These are phyloP conservation scores for Papilio elwesi DNA, from an alignment of 2,888 invertebrate genomes.

Conservation along the genomic window DNA sequence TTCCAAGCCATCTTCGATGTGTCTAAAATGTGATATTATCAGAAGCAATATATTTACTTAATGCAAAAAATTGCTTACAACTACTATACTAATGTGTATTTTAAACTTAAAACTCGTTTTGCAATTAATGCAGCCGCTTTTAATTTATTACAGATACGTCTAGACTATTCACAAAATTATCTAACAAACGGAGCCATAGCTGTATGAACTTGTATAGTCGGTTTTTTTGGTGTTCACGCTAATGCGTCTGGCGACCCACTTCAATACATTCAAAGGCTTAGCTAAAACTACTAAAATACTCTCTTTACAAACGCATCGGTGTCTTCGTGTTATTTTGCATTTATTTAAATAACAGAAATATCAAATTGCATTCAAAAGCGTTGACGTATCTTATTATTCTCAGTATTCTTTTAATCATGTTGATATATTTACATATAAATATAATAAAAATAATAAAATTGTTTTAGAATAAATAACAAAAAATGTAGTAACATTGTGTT, in stretches of 20 bases:
- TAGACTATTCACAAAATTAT: slow-evolving; percentile 57
- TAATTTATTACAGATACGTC: slow-evolving; percentile 55
- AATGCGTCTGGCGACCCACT: slow-evolving; percentile 79
- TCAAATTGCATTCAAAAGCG: not conserved
- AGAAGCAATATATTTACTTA: not conserved
- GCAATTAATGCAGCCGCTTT: slow-evolving; percentile 45
- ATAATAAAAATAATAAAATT: too few species aligned
- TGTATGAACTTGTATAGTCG: slow-evolving; percentile 63
- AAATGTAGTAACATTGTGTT: too few species aligned
- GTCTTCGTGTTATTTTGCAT: not conserved
- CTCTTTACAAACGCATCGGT: slow-evolving; percentile 25
- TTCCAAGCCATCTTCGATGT: not conserved
- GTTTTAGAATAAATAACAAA: too few species aligned
- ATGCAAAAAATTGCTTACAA: slow-evolving; percentile 13
- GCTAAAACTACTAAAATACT: slow-evolving; percentile 35
- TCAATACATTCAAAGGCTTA: slow-evolving; percentile 55
- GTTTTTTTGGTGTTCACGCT: slow-evolving; percentile 73
- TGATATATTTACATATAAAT: too few species aligned
- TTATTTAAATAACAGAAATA: not conserved
- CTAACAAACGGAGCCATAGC: slow-evolving; percentile 64
- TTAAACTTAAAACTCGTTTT: slow-evolving; percentile 45
- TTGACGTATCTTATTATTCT: too few species aligned
- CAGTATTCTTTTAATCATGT: not conserved
- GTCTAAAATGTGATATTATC: not conserved
- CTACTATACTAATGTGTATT: slow-evolving; percentile 11